Base-by-base conservation (phyloP, 1,140 invertebrate genomes). In the Arion vulgaris region DNA sequence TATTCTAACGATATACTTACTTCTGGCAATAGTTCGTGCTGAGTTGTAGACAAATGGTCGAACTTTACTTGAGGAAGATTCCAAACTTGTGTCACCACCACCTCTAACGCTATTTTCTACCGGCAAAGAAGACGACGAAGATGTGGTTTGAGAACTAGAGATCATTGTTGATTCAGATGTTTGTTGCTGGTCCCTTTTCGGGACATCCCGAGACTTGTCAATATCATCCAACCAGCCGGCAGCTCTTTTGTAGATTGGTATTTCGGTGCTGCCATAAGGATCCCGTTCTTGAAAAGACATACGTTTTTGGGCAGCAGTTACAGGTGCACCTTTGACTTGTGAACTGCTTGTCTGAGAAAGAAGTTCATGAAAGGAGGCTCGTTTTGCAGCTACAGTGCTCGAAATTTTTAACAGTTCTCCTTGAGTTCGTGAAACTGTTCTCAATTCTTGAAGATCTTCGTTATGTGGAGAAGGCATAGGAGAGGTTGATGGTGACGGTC, bases 31-130 rank as follows among this genome's bases (percentile, higher is more conserved):
- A 17, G 80, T 81, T 26, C 80, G 69, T 19, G 51, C 49, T 1
- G 80, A 81, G 51, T 81, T 81, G 71, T 73, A 81, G 15, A 81
- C 68, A 81, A 81, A 81, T 36, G 80, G 80, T n/a, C 80, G 68
- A 39, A 73, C 80, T 49, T 36, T 78, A 28, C 53, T 34, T 34
- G 76, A 17, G 34, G 51, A 34, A 34, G 26, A 17, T 23, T 76
- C 74, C 19, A 45, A 2, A 1, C 41, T 23, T 41, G 36, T 32
- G 0, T 11, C 19, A 34, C 28, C 74, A 32, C 32, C 28, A 66
- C 2, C 11, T 11, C n/a, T 34, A 32, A 32, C 7, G 28, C n/a
- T 66, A 7, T 17, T 66, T 4, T 45, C 34, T 26, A 39, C 9
- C 11, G 39, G 45, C 0, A 15, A 15, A 41, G 38, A 41, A 13